Evolutionary conservation across 2,797 vertebrate species (phyloP).

Genomic region (Huso huso): DNA sequence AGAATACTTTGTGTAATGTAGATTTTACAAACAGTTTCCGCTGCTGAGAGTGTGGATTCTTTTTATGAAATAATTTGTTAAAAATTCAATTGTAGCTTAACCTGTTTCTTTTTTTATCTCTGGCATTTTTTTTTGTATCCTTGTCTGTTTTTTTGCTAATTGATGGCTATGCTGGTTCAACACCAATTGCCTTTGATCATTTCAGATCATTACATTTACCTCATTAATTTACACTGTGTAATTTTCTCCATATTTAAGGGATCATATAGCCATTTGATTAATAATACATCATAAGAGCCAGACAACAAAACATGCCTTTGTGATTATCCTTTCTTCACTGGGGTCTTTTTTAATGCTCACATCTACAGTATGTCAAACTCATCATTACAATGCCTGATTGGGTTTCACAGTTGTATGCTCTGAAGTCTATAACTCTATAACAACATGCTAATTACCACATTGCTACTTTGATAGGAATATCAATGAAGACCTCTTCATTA

Average conservation of each 20-base stretch:
- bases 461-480: too few species aligned
- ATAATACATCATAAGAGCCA: slow-evolving; percentile 62
- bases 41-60: too few species aligned
- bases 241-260: slow-evolving; percentile 43
- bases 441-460: too few species aligned
- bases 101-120: too few species aligned
- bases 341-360: slow-evolving; percentile 13
- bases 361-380: not conserved
- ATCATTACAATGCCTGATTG: slow-evolving; percentile 22
- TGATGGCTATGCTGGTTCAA: slow-evolving; percentile 69
- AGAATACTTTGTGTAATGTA: too few species aligned
- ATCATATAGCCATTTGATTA: slow-evolving; percentile 60
- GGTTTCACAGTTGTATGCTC: slow-evolving; percentile 12
- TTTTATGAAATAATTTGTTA: too few species aligned
- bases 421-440: too few species aligned
- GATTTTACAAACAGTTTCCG: too few species aligned
- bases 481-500: too few species aligned
- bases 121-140: slow-evolving; percentile 63
- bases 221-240: slow-evolving; percentile 68
- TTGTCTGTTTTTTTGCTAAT: slow-evolving; percentile 71
- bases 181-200: slow-evolving; percentile 75
- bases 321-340: slow-evolving; percentile 33
- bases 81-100: too few species aligned
- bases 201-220: slow-evolving; percentile 74
- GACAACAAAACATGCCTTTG: slow-evolving; percentile 49